Evolutionary conservation across 2,888 invertebrate species (phyloP).

Genomic region (Polylopha cassiicola): DNA sequence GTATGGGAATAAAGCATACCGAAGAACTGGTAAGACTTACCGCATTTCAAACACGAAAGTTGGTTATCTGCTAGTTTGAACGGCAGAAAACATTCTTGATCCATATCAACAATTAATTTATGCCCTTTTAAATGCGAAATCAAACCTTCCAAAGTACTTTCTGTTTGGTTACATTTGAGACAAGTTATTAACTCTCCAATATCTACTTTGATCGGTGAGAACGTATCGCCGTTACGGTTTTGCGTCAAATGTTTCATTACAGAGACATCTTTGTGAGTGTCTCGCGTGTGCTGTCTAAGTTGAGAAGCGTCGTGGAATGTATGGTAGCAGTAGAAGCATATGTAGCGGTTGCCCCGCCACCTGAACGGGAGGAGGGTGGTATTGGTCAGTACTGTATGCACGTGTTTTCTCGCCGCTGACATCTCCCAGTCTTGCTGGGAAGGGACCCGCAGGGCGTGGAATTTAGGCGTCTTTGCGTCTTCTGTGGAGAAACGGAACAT

Average conservation of each 20-base stretch:
- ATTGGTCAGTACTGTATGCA: conserved; percentile 14
- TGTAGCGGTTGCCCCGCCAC: conserved; percentile 21
- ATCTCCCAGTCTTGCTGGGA: conserved; percentile 15
- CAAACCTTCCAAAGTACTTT: conserved; percentile 2
- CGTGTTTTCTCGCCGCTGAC: conserved; percentile 11
- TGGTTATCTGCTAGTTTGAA: conserved; percentile 19
- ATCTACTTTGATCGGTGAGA: conserved; percentile 12
- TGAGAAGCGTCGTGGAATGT: conserved; percentile 12
- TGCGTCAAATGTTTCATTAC: conserved; percentile 17
- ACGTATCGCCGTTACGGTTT: conserved; percentile 5
- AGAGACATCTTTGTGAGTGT: background rate
- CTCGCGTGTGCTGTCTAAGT: conserved; percentile 9
- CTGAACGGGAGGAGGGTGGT: conserved; percentile 20
- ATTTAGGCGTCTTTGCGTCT: too few species aligned
- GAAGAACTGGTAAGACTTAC: conserved; percentile 16
- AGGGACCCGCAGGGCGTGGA: conserved; percentile 14
- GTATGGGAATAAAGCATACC: conserved; percentile 18
- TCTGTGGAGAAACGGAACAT: too few species aligned
- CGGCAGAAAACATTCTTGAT: conserved; percentile 18
- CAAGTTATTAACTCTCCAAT: conserved; percentile 7
- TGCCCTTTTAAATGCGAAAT: conserved; percentile 11
- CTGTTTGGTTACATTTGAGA: conserved; percentile 9
- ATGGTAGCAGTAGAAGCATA: conserved; percentile 23
- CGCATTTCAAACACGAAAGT: conserved; percentile 20
- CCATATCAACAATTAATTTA: conserved; percentile 9